Evolutionary conservation across 2,113 vertebrate genomes (phyloP).

Genomic region (Callospermophilus lateralis): DNA sequence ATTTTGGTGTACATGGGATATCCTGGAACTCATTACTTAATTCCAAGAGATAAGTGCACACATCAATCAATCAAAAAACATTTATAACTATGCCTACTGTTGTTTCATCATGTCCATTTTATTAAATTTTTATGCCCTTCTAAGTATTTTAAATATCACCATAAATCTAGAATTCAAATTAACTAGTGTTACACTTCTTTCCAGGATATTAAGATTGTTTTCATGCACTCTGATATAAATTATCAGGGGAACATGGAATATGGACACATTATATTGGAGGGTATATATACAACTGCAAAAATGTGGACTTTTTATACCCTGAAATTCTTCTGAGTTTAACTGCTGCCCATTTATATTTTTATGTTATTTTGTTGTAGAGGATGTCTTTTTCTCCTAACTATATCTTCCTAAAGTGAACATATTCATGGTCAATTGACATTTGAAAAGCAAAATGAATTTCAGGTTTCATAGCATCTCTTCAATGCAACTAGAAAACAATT

Average conservation of each 20-base stretch:
- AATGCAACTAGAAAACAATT: not conserved
- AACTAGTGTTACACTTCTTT: not conserved
- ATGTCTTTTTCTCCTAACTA: not conserved
- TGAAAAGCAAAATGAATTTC: not conserved
- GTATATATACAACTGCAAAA: not conserved
- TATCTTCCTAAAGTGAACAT: not conserved
- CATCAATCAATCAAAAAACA: not conserved
- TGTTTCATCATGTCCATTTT: not conserved
- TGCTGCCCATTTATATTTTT: not conserved
- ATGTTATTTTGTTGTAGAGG: slow-evolving; percentile 14
- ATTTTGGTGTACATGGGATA: not conserved
- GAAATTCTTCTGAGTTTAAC: not conserved
- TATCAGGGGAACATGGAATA: not conserved
- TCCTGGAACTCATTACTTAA: not conserved
- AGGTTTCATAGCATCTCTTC: not conserved
- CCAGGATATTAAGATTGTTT: not conserved
- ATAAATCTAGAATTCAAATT: not conserved
- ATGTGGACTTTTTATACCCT: not conserved
- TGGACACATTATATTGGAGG: not conserved
- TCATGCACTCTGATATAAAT: not conserved
- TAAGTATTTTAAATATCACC: not conserved
- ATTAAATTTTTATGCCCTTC: not conserved
- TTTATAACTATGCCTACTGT: not conserved
- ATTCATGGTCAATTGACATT: not conserved
- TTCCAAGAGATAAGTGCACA: too few relatives aligned